Conservation (phyloP, 2,113 vertebrate species). For the Cephalopholis sonnerati region DNA sequence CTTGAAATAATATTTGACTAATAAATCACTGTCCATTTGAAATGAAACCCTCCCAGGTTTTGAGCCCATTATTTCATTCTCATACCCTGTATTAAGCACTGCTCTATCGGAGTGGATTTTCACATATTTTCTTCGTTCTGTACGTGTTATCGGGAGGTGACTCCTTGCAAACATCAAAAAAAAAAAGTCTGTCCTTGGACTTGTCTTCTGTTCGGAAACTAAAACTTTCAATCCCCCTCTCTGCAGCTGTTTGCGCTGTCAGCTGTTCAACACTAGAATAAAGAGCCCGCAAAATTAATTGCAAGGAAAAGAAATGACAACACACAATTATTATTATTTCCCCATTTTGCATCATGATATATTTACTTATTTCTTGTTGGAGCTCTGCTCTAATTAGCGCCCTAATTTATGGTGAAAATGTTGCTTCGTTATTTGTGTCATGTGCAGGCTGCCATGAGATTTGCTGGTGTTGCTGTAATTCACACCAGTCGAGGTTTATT, state of each 20-base stretch:
- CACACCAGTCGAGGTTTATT: background rate
- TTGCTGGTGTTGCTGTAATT: constrained; percentile 6
- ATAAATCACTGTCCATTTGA: constrained; percentile 5
- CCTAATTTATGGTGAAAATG: constrained; percentile 7
- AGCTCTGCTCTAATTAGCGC: constrained; percentile 38
- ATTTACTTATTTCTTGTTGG: constrained; percentile 21
- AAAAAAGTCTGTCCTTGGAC: constrained; percentile 30
- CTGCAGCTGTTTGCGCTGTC: constrained; percentile 10
- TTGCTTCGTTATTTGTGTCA: constrained; percentile 27
- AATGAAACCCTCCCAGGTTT: background rate
- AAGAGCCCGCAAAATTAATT: background rate
- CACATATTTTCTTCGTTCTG: background rate
- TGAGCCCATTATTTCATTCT: constrained; percentile 13
- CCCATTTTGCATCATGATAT: constrained; percentile 45
- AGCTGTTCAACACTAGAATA: constrained; percentile 1
- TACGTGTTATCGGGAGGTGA: constrained; percentile 12
- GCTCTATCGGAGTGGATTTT: background rate
- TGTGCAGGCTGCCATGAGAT: background rate
- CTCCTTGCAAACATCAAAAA: constrained; percentile 14
- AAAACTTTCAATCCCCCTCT: background rate
- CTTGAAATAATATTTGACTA: background rate
- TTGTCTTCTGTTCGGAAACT: constrained; percentile 18
- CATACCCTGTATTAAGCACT: background rate
- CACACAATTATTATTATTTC: constrained; percentile 17
- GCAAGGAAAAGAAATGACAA: constrained; percentile 10